Conservation (phyloP, 2,888 invertebrate species). For the Anoncus sp. region DNA sequence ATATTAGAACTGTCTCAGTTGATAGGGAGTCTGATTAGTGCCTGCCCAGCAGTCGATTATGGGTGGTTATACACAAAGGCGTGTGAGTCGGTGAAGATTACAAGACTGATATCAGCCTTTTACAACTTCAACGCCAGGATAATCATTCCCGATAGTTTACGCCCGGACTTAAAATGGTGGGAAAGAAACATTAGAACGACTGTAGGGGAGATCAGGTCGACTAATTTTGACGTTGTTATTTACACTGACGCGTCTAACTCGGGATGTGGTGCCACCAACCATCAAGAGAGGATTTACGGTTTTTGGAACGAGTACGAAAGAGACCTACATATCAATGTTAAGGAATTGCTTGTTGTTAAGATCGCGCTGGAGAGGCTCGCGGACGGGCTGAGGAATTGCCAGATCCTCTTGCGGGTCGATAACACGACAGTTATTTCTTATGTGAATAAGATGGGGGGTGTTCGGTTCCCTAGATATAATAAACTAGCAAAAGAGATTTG, state of each 20-base stretch:
- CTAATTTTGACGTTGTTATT: neutral
- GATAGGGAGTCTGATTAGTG: conserved; percentile 56
- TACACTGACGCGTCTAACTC: neutral
- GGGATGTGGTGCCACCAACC: conserved; percentile 34
- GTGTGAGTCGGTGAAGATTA: conserved; percentile 44
- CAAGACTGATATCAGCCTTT: neutral
- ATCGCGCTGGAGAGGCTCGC: conserved; percentile 3
- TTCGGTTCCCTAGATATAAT: conserved; percentile 17
- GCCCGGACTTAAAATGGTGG: neutral
- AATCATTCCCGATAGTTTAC: neutral
- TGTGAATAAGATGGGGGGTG: conserved; percentile 47
- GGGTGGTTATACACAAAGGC: conserved; percentile 64
- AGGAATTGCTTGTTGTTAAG: conserved; percentile 3
- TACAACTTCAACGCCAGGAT: conserved; percentile 39
- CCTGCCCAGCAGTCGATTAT: conserved; percentile 70
- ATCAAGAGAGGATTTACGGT: neutral
- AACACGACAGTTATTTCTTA: conserved; percentile 38
- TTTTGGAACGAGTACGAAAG: neutral
- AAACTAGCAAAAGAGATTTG: neutral
- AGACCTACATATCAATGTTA: conserved; percentile 2
- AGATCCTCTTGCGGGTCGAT: conserved; percentile 32
- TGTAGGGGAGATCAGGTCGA: neutral
- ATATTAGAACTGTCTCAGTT: conserved; percentile 50
- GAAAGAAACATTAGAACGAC: neutral
- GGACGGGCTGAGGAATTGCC: neutral